Evolutionary conservation across 1,140 invertebrate species (phyloP), one percentile per base, ranked within the genome.

Genomic region (Orussus abietinus): DNA sequence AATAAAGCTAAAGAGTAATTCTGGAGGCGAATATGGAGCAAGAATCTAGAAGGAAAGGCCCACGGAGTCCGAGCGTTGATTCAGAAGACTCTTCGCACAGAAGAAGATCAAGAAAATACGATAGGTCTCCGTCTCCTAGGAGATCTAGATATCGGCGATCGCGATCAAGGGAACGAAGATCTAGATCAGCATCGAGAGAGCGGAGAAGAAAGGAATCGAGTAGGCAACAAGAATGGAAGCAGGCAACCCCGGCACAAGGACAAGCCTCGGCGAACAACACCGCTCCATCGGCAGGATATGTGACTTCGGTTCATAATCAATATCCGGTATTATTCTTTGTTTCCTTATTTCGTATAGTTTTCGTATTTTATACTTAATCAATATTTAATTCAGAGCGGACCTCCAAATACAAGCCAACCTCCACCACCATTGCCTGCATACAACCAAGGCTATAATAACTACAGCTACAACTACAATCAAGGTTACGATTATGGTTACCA

Each of bases 121-220:
- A 72, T 15, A 47, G 66, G 30, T 72, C 71, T 3, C 66, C 68
- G 5, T 74, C 71, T 1, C 71, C 71, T 0, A 60, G 71, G 33
- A 51, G 71, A 41, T 56, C 50, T 0, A 49, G 68, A 33, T 74
- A 72, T 18, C 55, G 67, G 9, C 54, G 68, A 32, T 74, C 71
- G 0, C 44, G 67, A 3, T 71, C 68, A 0, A 47, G 65, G 13
- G 68, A 68, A n/a, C 49, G 68, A 43, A 51, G 60, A 34, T 66
- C 70, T 0, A 62, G 62, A 31, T 53, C 64, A 1, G 55, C 50
- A 35, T 69, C 67, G 0, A 49, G 66, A 12, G 68, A 71, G 10
- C 57, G 59, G 19, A 54, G 65, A 14, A 51, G 66, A 12, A 67
- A 70, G 34, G 64, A 68, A 0, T 37, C 57, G 17, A 53, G 45